Base-by-base conservation (phyloP, 2,888 invertebrate genomes). In the Patella depressa region DNA sequence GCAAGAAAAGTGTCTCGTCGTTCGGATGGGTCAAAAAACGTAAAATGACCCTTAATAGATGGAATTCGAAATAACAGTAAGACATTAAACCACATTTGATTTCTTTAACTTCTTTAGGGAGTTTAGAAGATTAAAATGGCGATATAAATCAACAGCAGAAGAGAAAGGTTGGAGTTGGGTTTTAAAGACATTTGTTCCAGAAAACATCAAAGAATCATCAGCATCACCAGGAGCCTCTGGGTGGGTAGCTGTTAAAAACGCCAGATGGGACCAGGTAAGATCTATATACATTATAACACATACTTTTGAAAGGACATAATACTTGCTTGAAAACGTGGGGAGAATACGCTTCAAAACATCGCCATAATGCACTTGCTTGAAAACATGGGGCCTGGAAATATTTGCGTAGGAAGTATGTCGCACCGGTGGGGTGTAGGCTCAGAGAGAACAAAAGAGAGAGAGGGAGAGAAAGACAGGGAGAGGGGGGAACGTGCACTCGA, bases 161-260 rank as follows among this genome's bases (percentile, higher is more conserved):
- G 82, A 75, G 11, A 82, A 82, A 24, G 89, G 89, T 0, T 90
- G 83, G 84, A 90, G 90, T 78, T 90, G 88, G 86, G 90, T 91
- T 17, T 84, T 90, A 59, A 84, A 82, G 45, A 76, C 77, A 5
- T 82, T 86, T 57, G 78, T 89, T 2, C 78, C 82, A 12, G 74
- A 84, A 1, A 71, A 81, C 7, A 83, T 86, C 2, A 76, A 75
- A 19, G 75, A 83, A 3, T 81, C 76, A 14, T 82, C 83, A 82
- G 81, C 81, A 34, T 75, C 79, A 54, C 76, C 74, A 7, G 83
- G 83, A 12, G 79, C 83, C 65, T 83, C 81, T 3, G 89, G 89
- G 83, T 90, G 90, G 90, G 79, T 88, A 53, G 85, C 88, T 0
- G 87, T 91, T 0, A 85, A 85, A 71, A 86, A 86, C 2, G 89